Evolutionary conservation across 2,797 vertebrate species (phyloP).

Genomic region (Helarctos malayanus): DNA sequence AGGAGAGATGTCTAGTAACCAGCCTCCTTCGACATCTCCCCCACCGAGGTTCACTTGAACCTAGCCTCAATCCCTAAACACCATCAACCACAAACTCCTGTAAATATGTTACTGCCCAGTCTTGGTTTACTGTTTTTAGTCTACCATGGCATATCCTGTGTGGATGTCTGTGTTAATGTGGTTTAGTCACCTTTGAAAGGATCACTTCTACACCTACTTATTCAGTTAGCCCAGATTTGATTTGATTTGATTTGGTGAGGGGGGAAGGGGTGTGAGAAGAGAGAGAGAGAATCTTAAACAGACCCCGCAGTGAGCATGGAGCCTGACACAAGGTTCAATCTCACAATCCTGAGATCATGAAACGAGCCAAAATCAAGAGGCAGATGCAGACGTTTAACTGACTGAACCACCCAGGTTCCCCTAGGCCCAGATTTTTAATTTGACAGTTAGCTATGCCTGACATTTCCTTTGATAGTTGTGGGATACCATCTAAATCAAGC

Average conservation of each 20-base stretch:
- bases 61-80: background rate
- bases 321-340: background rate
- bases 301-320: background rate
- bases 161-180: background rate
- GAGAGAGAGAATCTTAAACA: background rate
- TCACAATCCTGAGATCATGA: background rate
- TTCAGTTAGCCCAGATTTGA: background rate
- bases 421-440: background rate
- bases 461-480: background rate
- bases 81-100: background rate
- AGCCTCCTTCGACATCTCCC: background rate
- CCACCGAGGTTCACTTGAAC: background rate
- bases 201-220: background rate
- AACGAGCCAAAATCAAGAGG: background rate
- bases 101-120: background rate
- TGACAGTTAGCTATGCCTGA: background rate
- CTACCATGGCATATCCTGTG: background rate
- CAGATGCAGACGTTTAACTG: background rate
- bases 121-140: background rate
- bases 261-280: background rate
- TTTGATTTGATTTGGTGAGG: background rate
- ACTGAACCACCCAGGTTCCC: background rate
- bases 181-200: background rate
- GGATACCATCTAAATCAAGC: slow-evolving; percentile 2
- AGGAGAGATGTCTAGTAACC: background rate